Conservation (phyloP, 1,140 invertebrate genomes). For the Ooceraea biroi region DNA sequence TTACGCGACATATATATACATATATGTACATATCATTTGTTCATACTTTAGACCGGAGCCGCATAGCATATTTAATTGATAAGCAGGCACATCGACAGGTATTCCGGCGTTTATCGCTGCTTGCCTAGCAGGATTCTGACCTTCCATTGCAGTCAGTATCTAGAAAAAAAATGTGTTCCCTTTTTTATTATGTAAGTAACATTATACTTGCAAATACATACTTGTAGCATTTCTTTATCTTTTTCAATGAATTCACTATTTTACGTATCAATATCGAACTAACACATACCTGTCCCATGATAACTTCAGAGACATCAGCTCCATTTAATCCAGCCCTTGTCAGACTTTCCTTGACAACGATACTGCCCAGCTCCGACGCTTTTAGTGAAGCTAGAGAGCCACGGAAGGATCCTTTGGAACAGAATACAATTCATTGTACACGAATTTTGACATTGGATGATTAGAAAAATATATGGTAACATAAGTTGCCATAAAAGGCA, state of each 20-base stretch:
- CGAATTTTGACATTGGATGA: no score
- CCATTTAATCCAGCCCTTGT: constrained; percentile 88
- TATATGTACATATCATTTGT: background rate
- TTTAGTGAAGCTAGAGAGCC: constrained; percentile 90
- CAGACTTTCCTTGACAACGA: constrained; percentile 92
- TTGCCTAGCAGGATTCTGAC: constrained; percentile 95
- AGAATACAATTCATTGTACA: constrained; percentile 37
- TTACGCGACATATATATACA: constrained; percentile 16
- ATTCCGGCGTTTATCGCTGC: constrained; percentile 92
- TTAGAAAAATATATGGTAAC: no score
- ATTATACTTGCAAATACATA: constrained; percentile 19
- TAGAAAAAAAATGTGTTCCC: constrained; percentile 80
- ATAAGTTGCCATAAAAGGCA: no score
- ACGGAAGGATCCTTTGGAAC: constrained; percentile 89
- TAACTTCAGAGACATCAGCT: constrained; percentile 93
- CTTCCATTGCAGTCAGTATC: constrained; percentile 91
- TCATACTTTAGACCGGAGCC: constrained; percentile 93
- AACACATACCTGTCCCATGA: constrained; percentile 93
- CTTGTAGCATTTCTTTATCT: no score
- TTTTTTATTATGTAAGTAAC: background rate
- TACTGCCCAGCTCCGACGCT: constrained; percentile 91
- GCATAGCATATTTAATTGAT: constrained; percentile 94
- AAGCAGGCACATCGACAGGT: constrained; percentile 91
- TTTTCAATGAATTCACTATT: no score
- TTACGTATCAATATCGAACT: no score